Conservation (phyloP, 2,113 vertebrate species). For the Lamprotornis superbus region DNA sequence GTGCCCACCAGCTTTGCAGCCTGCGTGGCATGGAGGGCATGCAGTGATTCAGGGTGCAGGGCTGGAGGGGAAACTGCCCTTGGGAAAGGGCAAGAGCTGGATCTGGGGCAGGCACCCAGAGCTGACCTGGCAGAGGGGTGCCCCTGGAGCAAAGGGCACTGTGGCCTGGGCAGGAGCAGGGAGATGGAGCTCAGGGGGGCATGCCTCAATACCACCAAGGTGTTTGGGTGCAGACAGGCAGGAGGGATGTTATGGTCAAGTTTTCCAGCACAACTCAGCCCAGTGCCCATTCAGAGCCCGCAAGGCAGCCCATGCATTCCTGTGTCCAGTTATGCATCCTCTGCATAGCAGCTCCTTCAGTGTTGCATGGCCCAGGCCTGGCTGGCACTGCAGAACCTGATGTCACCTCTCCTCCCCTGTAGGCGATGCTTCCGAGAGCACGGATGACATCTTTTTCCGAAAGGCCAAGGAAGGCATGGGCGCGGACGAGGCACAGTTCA, state of each 20-base stretch:
- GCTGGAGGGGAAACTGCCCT: neutral
- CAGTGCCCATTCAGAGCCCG: accelerated
- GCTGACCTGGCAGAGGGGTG: neutral
- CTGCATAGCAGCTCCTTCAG: neutral
- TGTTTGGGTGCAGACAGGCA: neutral
- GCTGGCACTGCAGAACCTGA: accelerated
- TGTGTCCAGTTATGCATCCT: accelerated
- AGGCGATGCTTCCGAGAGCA: slow-evolving; percentile 91
- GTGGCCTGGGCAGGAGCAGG: neutral
- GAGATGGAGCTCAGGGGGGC: neutral
- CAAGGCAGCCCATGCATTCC: accelerated
- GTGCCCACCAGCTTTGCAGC: accelerated
- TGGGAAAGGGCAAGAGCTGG: neutral
- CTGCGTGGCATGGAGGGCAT: accelerated
- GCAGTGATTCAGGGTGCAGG: accelerated
- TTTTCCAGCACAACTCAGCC: neutral
- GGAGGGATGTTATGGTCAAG: neutral
- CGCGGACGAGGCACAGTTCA: slow-evolving; percentile 94
- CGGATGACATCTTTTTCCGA: slow-evolving; percentile 93
- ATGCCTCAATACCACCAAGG: neutral
- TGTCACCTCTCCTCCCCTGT: accelerated
- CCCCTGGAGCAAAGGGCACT: neutral
- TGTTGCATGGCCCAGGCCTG: accelerated
- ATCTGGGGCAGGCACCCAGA: neutral
- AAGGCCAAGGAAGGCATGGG: slow-evolving; percentile 94